Evolutionary conservation across 2,888 invertebrate species (phyloP), one percentile per base, ranked within the genome.

Genomic region (Fragum whitleyi): DNA sequence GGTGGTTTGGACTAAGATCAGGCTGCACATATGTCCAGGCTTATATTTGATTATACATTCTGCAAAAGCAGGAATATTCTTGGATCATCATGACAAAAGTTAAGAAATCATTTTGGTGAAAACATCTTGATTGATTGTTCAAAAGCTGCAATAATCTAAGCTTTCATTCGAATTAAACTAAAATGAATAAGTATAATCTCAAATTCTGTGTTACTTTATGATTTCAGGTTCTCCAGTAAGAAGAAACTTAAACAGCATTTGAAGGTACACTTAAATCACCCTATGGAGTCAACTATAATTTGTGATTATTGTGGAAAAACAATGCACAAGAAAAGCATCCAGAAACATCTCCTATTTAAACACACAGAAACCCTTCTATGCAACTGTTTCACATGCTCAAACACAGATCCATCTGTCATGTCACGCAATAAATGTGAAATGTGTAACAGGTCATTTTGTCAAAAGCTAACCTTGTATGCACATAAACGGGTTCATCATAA

Each of bases 311-410:
- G 75, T 53, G 75, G 75, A 6, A 26, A 26, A 2, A 68, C 55
- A 6, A 23, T 75, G 42, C 9, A 16, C 29, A 75, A 59, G 68
- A 75, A 68, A 21, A 75, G 53, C 42, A 6, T 77, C 2, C 62
- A 69, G 51, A 77, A 74, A 29, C 82, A 83, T 36, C 42, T 76
- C 21, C 2, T 67, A 21, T 59, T 62, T 29, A 68, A 71, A 29
- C 82, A 83, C 36, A 67, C 65, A 21, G 70, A 76, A 14, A 69
- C 68, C 1, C 47, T 70, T 3, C 26, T 23, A 11, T 83, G 82
- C 53, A 11, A 51, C 26, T 83, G 82, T 69, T 29, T n/a, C 6
- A 71, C 76, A 5, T 83, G 82, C 32, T 68, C 42, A 36, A n/a
- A 1, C 11, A 14, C 36, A 14, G 39, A 23, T 21, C n/a, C 26